These are phyloP conservation scores for Orussus abietinus DNA, from an alignment of 1,140 invertebrate genomes.

Conservation along the genomic window DNA sequence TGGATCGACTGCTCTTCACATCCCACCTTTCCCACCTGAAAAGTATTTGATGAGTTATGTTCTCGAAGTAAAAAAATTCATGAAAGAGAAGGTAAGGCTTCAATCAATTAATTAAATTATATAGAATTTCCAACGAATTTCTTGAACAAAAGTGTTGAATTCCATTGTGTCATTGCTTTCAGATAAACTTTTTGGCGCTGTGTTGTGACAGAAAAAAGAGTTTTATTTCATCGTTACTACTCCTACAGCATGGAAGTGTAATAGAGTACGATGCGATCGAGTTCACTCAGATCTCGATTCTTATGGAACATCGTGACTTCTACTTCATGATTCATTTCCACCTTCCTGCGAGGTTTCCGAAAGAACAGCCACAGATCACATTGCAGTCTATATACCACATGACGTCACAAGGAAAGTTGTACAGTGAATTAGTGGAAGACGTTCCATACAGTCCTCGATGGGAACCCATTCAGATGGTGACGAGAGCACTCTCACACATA, in stretches of 20 bases:
- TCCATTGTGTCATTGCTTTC: slow-evolving; percentile 13
- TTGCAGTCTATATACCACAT: slow-evolving; percentile 36
- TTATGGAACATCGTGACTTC: slow-evolving; percentile 24
- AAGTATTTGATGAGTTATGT: slow-evolving; percentile 57
- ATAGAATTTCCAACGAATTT: slow-evolving; percentile 13
- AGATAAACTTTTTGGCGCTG: slow-evolving; percentile 25
- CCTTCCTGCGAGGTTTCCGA: slow-evolving; percentile 32
- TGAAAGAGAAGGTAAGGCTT: slow-evolving; percentile 53
- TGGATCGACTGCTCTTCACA: slow-evolving; percentile 16
- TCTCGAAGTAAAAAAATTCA: slow-evolving; percentile 51
- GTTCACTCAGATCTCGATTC: slow-evolving; percentile 20
- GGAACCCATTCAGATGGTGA: slow-evolving; percentile 16
- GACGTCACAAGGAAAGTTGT: slow-evolving; percentile 16
- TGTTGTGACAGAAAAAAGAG: slow-evolving; percentile 21
- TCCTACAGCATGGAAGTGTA: slow-evolving; percentile 14
- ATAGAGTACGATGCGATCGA: slow-evolving; percentile 36
- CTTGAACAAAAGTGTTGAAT: slow-evolving; percentile 1
- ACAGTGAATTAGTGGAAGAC: slow-evolving; percentile 5
- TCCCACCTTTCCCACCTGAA: slow-evolving; percentile 42
- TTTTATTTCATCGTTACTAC: slow-evolving; percentile 21
- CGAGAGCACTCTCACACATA: slow-evolving; percentile 13
- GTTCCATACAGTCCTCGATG: slow-evolving; percentile 19
- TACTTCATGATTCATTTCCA: slow-evolving; percentile 29
- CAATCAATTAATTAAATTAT: slow-evolving; percentile 10
- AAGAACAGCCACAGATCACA: slow-evolving; percentile 24